Evolutionary conservation across 2,113 vertebrate genomes (phyloP).

Genomic region (Micronisus gabar): DNA sequence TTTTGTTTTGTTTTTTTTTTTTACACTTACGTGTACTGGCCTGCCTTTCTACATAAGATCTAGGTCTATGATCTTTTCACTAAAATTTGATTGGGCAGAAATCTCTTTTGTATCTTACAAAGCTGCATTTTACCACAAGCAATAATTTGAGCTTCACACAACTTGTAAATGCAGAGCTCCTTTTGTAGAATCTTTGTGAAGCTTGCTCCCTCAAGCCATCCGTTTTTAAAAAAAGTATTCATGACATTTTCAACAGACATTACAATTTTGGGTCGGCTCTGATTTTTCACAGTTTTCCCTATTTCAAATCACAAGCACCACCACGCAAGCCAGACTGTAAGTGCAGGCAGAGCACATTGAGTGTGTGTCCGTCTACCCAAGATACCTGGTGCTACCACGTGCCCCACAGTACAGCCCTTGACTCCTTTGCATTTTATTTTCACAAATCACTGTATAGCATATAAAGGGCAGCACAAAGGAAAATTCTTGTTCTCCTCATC

Average conservation of each 20-base stretch:
- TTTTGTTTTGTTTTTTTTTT: no score
- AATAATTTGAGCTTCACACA: background rate
- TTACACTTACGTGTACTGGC: background rate
- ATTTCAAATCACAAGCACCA: background rate
- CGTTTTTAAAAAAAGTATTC: background rate
- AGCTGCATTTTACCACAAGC: background rate
- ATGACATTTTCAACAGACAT: background rate
- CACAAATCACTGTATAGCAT: background rate
- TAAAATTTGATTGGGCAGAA: background rate
- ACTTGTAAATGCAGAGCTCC: background rate
- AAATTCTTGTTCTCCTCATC: background rate
- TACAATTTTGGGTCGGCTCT: background rate
- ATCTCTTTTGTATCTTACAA: background rate
- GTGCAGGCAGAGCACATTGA: background rate
- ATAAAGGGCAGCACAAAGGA: background rate
- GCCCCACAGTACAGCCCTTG: accelerated
- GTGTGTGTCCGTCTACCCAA: background rate
- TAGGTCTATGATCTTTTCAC: background rate
- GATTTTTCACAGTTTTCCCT: background rate
- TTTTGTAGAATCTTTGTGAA: background rate
- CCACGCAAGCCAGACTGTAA: background rate
- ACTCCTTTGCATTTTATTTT: background rate
- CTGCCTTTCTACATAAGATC: background rate
- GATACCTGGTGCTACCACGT: accelerated
- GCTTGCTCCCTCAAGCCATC: background rate